Base-by-base conservation (phyloP, 2,113 vertebrate genomes). In the Eonycteris spelaea region DNA sequence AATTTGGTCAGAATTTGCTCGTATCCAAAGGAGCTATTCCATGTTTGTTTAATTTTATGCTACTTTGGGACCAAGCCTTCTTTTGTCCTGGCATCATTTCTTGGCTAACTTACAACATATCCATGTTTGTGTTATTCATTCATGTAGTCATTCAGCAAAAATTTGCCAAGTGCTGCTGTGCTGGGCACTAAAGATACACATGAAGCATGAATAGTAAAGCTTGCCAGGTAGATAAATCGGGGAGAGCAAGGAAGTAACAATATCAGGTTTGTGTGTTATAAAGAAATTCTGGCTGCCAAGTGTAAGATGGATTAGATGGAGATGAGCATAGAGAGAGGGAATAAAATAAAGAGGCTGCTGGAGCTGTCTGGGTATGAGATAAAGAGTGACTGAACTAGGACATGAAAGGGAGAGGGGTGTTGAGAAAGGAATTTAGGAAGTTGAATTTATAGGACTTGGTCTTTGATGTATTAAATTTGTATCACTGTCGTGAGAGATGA, bases 381-480 rank as follows among this genome's bases (percentile, higher is more conserved):
- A 35, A 35, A 35, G 74, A 65, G 38, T 79, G 51, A 78, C 30
- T 51, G 12, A 13, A 77, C 6, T 73, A 57, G 67, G 22, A 84
- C 14, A 9, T 51, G 28, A 82, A 89, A 75, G 53, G 71, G 40
- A 26, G 19, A 30, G 59, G 43, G 21, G 55, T 86, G 28, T 61
- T 68, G n/a, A 79, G 40, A 65, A 70, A 73, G 65, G 48, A 38
- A 38, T 55, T 65, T 43, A 71, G 61, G 57, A 90, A 70, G 57
- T 33, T 28, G 93, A 92, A 63, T 14, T 48, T 33, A 85, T 73
- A 86, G 77, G 19, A 83, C 24, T 35, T 57, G 35, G 59, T 68
- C 21, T 43, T 92, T 92, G 63, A 63, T 93, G 1, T 74, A 21
- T 91, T 93, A 45, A 33, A 77, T 83, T 90, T 95, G n/a, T 79